Base-by-base conservation (phyloP, 2,888 invertebrate species). In the Amphimallon solstitiale region DNA sequence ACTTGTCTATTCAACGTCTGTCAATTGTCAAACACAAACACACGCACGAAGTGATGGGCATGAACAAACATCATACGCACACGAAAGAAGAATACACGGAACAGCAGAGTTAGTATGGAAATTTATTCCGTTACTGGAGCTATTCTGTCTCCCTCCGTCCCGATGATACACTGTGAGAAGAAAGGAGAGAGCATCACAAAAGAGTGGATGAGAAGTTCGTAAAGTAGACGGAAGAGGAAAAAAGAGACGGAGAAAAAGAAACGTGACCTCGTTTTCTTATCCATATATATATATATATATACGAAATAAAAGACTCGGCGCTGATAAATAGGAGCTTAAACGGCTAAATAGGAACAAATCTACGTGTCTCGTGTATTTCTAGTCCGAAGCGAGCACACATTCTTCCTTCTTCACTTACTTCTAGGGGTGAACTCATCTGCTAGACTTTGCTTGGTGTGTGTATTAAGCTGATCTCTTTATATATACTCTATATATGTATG, bases 1-100 rank as follows among this genome's bases (percentile, higher is more conserved):
- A 9, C 29, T 29, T 29, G 9, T 29, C 60, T 51, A 61, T 61
- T 65, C 65, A 65, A 65, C 60, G 65, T 65, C 65, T 61, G 65
- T 65, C 65, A 65, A 49, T 65, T 65, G 65, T 65, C 61, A 65
- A n/a, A 45, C 43, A 7, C 15, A 43, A 40, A 15, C 6, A 40
- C 15, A 14, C 40, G 12, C 40, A 14, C 40, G 5, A n/a, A n/a
- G n/a, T n/a, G n/a, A 40, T 9, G 2, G 15, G 12, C n/a, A 15
- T 2, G 9, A 9, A 5, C 35, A 40, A 15, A 40, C 15, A 40
- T 12, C 40, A 40, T 40, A 40, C 29, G 40, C 12, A 15, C 40
- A 43, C 43, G 2, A 43, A 14, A 9, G 14, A 7, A 12, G 43
- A 3, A 15, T 15, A 43, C 43, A 17, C 17, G 17, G 7, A 43